Evolutionary conservation across 1,140 invertebrate species (phyloP).

Genomic region (Danaus melanippus): DNA sequence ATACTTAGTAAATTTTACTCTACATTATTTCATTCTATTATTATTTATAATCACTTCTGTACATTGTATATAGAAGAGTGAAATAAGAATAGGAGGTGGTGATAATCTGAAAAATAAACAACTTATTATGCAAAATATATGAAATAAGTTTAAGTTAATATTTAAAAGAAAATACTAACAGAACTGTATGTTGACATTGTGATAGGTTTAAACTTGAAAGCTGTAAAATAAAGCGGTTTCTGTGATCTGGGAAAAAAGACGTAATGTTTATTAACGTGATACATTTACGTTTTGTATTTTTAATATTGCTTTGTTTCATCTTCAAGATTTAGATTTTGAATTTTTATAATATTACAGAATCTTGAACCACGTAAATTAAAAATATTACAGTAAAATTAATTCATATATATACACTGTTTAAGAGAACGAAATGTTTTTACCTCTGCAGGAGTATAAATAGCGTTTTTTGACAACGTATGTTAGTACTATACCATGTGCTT

Average conservation of each 20-base stretch:
- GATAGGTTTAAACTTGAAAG: slow-evolving; percentile 49
- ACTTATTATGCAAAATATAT: too few relatives aligned
- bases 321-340: too few relatives aligned
- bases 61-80: slow-evolving; percentile 45
- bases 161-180: slow-evolving; percentile 26
- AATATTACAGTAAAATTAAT: not conserved
- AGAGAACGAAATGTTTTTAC: slow-evolving; percentile 17
- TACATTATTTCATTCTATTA: too few relatives aligned
- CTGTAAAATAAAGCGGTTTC: slow-evolving; percentile 56
- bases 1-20: too few relatives aligned
- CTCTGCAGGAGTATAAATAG: slow-evolving; percentile 45
- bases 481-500: slow-evolving; percentile 45
- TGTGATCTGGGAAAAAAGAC: slow-evolving; percentile 42
- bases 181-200: slow-evolving; percentile 56
- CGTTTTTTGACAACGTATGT: slow-evolving; percentile 31
- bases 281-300: too few relatives aligned
- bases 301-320: too few relatives aligned
- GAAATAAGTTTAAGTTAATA: too few relatives aligned
- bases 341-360: not conserved
- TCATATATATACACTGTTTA: too few relatives aligned
- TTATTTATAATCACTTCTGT: slow-evolving; percentile 26
- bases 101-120: slow-evolving; percentile 50
- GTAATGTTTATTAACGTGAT: not conserved
- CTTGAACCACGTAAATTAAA: slow-evolving; percentile 1
- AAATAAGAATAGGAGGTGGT: slow-evolving; percentile 56